phyloP scores from a whole-genome alignment of 1,140 invertebrate genomes.

The Cotesia typhae region DNA sequence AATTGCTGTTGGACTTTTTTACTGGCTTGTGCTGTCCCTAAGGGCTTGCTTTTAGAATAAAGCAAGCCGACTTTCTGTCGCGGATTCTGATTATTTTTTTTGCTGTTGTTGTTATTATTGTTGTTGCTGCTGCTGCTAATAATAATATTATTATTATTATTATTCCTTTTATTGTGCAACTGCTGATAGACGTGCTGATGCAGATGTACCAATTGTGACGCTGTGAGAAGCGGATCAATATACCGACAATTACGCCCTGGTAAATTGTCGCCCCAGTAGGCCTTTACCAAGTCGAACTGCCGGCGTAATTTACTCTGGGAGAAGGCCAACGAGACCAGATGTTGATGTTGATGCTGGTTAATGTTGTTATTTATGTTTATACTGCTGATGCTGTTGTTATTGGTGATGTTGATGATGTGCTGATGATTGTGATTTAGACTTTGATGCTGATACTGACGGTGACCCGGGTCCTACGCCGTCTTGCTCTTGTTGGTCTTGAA shows the following conservation, averaged over 20 bases:
- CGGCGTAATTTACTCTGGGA: conserved; percentile 33
- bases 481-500: conserved; percentile 97
- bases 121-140: background rate
- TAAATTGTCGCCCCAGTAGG: conserved; percentile 28
- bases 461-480: conserved; percentile 75
- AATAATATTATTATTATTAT: background rate
- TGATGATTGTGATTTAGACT: conserved; percentile 1
- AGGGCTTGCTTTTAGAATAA: conserved; percentile 38
- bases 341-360: background rate
- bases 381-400: no score
- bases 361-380: background rate
- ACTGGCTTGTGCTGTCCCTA: conserved; percentile 35
- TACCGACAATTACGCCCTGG: conserved; percentile 13
- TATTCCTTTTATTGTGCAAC: conserved; percentile 18
- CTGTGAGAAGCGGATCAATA: conserved; percentile 15
- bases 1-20: conserved; percentile 42
- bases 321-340: conserved; percentile 22
- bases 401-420: no score
- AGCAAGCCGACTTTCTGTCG: conserved; percentile 37
- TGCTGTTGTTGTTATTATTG: conserved; percentile 12
- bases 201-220: conserved; percentile 37
- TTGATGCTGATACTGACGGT: background rate
- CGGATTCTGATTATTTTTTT: conserved; percentile 24
- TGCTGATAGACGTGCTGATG: conserved; percentile 40
- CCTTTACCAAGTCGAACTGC: conserved; percentile 16